These are phyloP conservation scores for Ashinkailepas kermadecensis DNA, from an alignment of 2,888 invertebrate genomes.

Conservation along the genomic window DNA sequence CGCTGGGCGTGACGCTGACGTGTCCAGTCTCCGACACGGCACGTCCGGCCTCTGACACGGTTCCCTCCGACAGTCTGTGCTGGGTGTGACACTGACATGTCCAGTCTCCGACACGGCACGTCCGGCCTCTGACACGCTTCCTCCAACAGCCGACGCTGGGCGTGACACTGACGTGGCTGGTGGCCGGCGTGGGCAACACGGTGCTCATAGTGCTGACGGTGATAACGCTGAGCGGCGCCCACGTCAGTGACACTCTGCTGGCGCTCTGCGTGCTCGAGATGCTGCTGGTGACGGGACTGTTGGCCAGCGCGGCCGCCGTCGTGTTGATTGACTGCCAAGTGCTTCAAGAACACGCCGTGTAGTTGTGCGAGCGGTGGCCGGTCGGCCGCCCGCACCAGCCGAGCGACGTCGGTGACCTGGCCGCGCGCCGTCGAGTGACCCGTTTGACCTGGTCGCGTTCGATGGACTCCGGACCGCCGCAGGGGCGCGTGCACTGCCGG, in stretches of 20 bases:
- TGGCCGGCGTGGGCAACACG: conserved; percentile 4
- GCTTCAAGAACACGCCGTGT: not conserved
- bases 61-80: not conserved
- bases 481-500: too few species aligned
- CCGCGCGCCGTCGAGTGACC: too few species aligned
- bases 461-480: too few species aligned
- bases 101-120: too few species aligned
- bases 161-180: not conserved
- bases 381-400: too few species aligned
- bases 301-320: not conserved
- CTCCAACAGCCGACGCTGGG: not conserved
- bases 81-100: not conserved
- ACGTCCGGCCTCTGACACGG: not conserved
- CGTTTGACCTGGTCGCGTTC: too few species aligned
- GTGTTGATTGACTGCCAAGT: conserved; percentile 8
- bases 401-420: too few species aligned
- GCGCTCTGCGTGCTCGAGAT: conserved; percentile 8
- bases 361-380: not conserved
- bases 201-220: not conserved
- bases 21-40: not conserved
- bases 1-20: not conserved
- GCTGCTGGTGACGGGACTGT: not conserved
- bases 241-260: not conserved
- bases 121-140: not conserved
- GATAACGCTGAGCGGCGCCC: not conserved